These are phyloP conservation scores for Melanocharis versteri DNA, from an alignment of 2,113 vertebrate genomes.

Conservation along the genomic window DNA sequence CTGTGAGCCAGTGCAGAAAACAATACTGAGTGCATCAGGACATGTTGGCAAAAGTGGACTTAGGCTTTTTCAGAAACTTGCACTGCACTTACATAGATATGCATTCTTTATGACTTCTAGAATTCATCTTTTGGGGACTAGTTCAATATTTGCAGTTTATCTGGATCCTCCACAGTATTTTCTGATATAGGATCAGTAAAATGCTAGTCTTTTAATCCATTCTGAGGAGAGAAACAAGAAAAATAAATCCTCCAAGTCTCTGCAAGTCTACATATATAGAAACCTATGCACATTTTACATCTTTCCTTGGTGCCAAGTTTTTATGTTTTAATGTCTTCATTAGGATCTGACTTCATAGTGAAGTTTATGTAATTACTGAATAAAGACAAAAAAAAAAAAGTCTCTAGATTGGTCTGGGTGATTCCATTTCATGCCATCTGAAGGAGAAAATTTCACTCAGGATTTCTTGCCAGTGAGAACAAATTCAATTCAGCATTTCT, in stretches of 20 bases:
- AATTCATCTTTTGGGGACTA: background rate
- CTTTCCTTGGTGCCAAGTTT: background rate
- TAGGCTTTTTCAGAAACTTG: background rate
- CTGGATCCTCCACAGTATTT: background rate
- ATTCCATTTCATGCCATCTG: background rate
- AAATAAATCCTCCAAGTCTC: background rate
- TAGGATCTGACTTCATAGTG: background rate
- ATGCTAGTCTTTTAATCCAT: background rate
- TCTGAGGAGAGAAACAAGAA: background rate
- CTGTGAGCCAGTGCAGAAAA: background rate
- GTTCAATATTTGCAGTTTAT: background rate
- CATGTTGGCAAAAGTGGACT: background rate
- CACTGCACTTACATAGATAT: fast-evolving
- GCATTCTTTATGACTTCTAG: background rate
- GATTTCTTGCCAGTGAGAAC: background rate
- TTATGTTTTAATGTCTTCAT: background rate
- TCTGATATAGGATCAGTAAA: background rate
- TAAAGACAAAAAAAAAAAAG: background rate
- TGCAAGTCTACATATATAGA: background rate
- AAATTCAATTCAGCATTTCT: background rate
- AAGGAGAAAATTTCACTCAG: background rate
- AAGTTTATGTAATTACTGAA: background rate
- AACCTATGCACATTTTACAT: background rate
- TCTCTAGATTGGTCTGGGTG: background rate
- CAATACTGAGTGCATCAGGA: background rate